Percentiles rank a stretch among this genome's conserved stretches.
Conservation (phyloP, 2,113 vertebrate species). For the Microcebus tavaratra region DNA sequence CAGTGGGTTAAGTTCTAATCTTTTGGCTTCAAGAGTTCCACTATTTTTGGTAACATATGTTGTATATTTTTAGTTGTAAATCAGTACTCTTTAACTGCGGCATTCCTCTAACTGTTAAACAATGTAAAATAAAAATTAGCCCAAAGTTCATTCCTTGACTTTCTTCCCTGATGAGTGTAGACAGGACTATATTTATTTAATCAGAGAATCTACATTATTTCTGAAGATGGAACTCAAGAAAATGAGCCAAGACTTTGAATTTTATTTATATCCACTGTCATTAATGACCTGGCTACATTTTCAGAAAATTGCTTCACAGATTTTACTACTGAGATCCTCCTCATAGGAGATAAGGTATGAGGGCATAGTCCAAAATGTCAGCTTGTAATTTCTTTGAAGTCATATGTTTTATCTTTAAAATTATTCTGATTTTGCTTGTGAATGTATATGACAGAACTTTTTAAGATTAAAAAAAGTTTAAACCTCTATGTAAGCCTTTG, state of each 20-base stretch:
- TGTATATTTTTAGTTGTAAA: constrained; percentile 46
- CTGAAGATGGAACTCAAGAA: constrained; percentile 32
- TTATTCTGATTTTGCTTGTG: constrained; percentile 37
- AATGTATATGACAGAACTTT: background rate
- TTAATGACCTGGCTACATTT: background rate
- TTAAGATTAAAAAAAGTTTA: background rate
- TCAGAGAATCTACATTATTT: constrained; percentile 50
- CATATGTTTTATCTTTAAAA: constrained; percentile 44
- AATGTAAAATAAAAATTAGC: constrained; percentile 52
- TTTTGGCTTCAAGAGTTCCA: constrained; percentile 6
- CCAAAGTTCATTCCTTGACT: constrained; percentile 32
- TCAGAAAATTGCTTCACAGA: background rate
- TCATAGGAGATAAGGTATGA: background rate
- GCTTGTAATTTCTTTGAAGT: constrained; percentile 40
- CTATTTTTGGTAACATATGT: background rate
- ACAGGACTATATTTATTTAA: background rate
- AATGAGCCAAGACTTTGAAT: background rate
- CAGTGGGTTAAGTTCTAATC: background rate
- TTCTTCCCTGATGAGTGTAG: constrained; percentile 32
- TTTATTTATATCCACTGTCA: constrained; percentile 25
- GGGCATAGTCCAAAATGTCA: background rate
- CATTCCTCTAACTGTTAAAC: constrained; percentile 56
- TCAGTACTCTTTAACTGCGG: constrained; percentile 17
- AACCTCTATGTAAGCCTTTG: constrained; percentile 41
- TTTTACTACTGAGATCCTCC: constrained; percentile 7